Evolutionary conservation across 2,113 vertebrate genomes (phyloP), one percentile per base, ranked within the genome.

Genomic region (Melanotaenia duboulayi): DNA sequence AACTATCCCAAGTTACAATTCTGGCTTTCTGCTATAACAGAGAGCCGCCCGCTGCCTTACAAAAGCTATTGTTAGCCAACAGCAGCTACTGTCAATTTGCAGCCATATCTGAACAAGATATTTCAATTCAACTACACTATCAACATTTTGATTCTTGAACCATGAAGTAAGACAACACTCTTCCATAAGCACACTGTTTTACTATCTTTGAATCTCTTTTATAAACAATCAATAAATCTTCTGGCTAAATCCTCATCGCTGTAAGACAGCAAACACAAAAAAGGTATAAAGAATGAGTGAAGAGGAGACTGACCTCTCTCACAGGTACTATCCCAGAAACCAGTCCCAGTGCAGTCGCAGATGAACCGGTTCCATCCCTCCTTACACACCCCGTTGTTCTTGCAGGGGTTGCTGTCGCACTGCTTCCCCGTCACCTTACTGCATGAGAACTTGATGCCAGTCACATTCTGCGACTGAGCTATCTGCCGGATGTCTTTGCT

Each of bases 301-400:
- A 49, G 44, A 37, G 12, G 9, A 19, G 11, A 8, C 58, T 95
- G 65, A 99, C 97, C 97, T 91, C 95, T 93, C 24, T 98, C 96
- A 28, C 97, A 99, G 1, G 96, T 98, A 71, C 94, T 94, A 0
- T 96, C 96, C 97, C 97, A 99, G 51, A 95, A 97, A 65, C 97
- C 97, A 0, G 96, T 97, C 65, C 96, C 97, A 0, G 96, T 98
- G 77, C 97, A 99, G 90, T 99, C 97, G 0, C 97, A 99, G 65
- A 99, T 92, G 86, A 97, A 99, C 80, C 97, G 96, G 91, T 99
- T 99, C 97, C 97, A 99, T 28, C 97, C 97, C 0, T 99, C 97
- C 84, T 97, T 96, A 81, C 97, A 99, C 20, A 89, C 80, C 0
- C 96, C 97, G 0, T 95, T 97, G 82, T 98, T 98, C 89, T 96